Base-by-base conservation (phyloP, 2,113 vertebrate species). In the Galeopterus variegatus region DNA sequence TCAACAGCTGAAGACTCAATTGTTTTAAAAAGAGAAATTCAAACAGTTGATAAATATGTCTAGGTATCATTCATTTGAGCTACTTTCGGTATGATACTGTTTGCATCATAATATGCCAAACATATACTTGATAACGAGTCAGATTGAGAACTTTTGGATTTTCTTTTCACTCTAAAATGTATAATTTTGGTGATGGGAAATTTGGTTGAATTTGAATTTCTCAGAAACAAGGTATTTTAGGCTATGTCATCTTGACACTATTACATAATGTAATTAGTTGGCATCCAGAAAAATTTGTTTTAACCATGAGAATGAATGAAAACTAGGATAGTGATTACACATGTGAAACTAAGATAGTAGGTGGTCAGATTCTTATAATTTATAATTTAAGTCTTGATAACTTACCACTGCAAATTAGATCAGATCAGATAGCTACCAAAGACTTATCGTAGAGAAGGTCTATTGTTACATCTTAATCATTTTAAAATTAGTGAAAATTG, bases 221-320 rank as follows among this genome's bases (percentile, higher is more conserved):
- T 98, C 76, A 92, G 90, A 80, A 97, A 93, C 91, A 97, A 87
- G 60, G 41, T 96, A 95, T 96, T 97, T 96, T 96, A 82, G 69
- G 31, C 91, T 88, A 56, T 97, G 96, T 96, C 86, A 96, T 82
- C 87, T 94, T 97, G 88, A 87, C 88, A 72, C 14, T 79, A 11
- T 92, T 1, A 5, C 1, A 0, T 36, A 88, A 26, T 96, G 31
- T 95, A 88, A 62, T 88, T 95, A 88, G 58, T 88, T 88, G 90
- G 77, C 75, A 96, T 92, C 67, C 52, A 89, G 82, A 45, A 96
- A 86, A 56, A 62, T 95, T 96, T 95, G 45, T 94, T 93, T 96
- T 83, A 79, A 89, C 52, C 21, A 23, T 73, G 18, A 89, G 41
- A 85, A 45, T 81, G 21, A 75, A 56, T 89, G 80, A 94, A 95